Evolutionary conservation across 2,113 vertebrate species (phyloP), one percentile per base, ranked within the genome.

Genomic region (Macroglossus sobrinus): DNA sequence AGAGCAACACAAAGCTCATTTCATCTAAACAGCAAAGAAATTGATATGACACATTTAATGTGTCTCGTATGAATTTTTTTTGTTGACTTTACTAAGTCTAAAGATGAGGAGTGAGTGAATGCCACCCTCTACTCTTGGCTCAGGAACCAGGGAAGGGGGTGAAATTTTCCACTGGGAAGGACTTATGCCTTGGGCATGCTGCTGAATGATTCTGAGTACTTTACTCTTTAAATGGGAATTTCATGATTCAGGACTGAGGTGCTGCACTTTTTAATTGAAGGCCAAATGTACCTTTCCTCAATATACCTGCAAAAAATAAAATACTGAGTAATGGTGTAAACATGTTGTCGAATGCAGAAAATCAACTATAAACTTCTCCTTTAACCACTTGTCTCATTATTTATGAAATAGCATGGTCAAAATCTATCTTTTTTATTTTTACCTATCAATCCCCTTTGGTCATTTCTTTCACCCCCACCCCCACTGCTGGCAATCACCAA

Each of bases 21-120:
- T 96, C 72, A 96, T 80, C 95, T 97, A 96, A 97, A 61, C 15
- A 63, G 94, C 38, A 28, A 82, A 92, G 24, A 96, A 93, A 95
- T 97, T 68, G 92, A 94, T 71, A 80, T 98, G 63, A 91, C 86
- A 55, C 8, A 38, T 30, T n/a, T 28, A 45, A 16, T 80, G 47
- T 47, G 69, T 57, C 19, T 84, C 71, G 18, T 71, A 75, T 80
- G 75, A 89, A 89, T 50, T 50, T 50, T 50, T 88, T 92, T 86
- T 72, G 55, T 84, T 89, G 78, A 91, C 76, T 72, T 96, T 43
- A 81, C 59, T 72, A 35, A 93, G 59, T 47, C 64, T 35, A 84
- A 88, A 64, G n/a, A 35, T 28, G 33, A 89, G 5, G 8, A 79
- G 45, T 13, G 7, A 75, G 21, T 38, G 66, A 84, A 71, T 3